phyloP scores from a whole-genome alignment of 2,797 vertebrate species.

The Melanotaenia trifasciata region DNA sequence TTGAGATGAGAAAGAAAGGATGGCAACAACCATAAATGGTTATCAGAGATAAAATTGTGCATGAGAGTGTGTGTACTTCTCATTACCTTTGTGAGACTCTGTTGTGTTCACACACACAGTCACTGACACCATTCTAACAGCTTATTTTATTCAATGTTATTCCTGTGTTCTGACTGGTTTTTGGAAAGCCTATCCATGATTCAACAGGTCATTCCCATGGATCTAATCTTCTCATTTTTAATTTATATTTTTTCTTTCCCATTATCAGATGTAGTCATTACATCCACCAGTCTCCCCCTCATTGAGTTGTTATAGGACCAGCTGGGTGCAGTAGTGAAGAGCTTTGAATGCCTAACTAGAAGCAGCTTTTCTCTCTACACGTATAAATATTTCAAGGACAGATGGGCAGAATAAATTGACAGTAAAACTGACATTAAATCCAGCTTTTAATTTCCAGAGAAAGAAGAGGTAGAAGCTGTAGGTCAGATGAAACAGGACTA shows the following conservation, averaged over 20 bases:
- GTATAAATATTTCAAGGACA: conserved; percentile 83
- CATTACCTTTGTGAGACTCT: conserved; percentile 8
- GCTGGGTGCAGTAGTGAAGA: conserved; percentile 69
- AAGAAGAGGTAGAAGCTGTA: conserved; percentile 53
- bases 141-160: conserved; percentile 44
- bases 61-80: conserved; percentile 6
- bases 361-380: conserved; percentile 69
- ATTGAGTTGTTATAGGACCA: conserved; percentile 72
- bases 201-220: conserved; percentile 78
- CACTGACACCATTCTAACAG: conserved; percentile 24
- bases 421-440: conserved; percentile 82
- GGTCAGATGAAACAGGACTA: conserved; percentile 59
- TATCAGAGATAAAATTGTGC: conserved; percentile 41
- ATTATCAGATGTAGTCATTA: conserved; percentile 77
- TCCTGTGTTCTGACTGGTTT: conserved; percentile 27
- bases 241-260: conserved; percentile 69
- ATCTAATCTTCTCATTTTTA: conserved; percentile 77
- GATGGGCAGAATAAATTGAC: conserved; percentile 82
- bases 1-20: conserved; percentile 55
- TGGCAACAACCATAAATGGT: conserved; percentile 51
- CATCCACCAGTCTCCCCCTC: conserved; percentile 61
- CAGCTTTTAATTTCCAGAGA: conserved; percentile 80
- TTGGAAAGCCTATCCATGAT: conserved; percentile 71
- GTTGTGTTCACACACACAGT: conserved; percentile 26
- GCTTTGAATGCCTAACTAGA: conserved; percentile 72